Evolutionary conservation across 2,113 vertebrate genomes (phyloP), one percentile per base, ranked within the genome.

Genomic region (Tragelaphus buxtoni): DNA sequence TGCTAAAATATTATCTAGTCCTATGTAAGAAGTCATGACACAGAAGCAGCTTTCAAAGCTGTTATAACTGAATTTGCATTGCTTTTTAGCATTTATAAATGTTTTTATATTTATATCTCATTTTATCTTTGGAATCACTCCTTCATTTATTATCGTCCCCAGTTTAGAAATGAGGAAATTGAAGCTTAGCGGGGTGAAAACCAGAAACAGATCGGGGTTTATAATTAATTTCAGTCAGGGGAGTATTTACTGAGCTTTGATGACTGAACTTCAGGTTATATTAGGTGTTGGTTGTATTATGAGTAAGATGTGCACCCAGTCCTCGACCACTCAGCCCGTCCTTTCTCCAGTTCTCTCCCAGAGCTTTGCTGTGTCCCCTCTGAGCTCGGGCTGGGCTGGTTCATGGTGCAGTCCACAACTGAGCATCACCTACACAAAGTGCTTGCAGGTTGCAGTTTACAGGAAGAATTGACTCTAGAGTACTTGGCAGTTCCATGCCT

Each of bases 81-180:
- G 87, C 82, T 88, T 12, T 80, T 83, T 95, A 95, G 49, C 81
- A n/a, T 53, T 91, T 85, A 91, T 65, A 85, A 88, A 86, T 72
- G 10, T 95, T 86, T 91, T 53, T 2, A 55, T 49, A 92, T 60
- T 90, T 92, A 32, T 86, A 22, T 90, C 53, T 92, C 58, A 90
- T 84, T 92, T 79, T 92, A 87, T 85, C 88, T 96, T 92, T 94
- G 72, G 82, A 87, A 92, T 90, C 80, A 56, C 24, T 95, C 77
- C 87, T 86, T 90, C 20, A 94, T 77, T 92, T 96, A 81, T 94
- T 96, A 87, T 77, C 35, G 32, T 74, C 74, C 9, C 11, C 89
- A 90, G 96, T 84, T 88, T 96, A 42, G 24, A 94, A 65, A 58
- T 32, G 28, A 53, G 53, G 53, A 47, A 47, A 60, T 32, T 76